These are phyloP conservation scores for Urocynchramus pylzowi DNA, from an alignment of 2,113 vertebrate genomes.

Conservation along the genomic window DNA sequence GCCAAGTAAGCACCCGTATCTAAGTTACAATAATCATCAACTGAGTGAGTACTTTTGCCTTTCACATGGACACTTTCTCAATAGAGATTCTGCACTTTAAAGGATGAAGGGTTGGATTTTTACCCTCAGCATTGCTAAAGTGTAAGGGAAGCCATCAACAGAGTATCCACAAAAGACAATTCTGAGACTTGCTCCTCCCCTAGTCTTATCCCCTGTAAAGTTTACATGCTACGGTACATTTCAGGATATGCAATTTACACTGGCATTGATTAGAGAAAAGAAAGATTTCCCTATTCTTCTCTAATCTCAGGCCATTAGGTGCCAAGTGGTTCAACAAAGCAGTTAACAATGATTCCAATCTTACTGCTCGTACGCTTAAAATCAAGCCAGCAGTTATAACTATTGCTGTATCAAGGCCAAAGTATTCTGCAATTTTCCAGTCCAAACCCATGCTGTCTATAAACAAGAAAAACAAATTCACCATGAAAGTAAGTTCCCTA, in stretches of 20 bases:
- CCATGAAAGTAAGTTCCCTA: neutral
- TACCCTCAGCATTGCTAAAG: neutral
- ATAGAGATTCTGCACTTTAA: neutral
- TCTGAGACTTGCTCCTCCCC: neutral
- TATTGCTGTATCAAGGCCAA: neutral
- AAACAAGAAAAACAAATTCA: conserved; percentile 32
- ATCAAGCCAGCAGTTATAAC: neutral
- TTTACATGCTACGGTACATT: neutral
- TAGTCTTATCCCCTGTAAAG: neutral
- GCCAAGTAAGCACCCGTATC: neutral
- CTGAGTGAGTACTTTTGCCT: neutral
- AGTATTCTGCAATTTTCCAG: neutral
- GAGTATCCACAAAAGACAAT: neutral
- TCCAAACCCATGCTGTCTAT: neutral
- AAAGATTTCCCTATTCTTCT: conserved; percentile 18
- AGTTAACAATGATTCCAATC: neutral
- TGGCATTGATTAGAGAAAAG: neutral
- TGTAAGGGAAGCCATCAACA: neutral
- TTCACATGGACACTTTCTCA: neutral
- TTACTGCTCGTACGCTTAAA: neutral
- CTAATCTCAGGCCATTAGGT: neutral
- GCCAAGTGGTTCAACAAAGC: conserved; percentile 26
- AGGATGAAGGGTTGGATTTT: neutral
- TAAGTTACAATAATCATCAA: neutral
- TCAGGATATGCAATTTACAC: neutral